Evolutionary conservation across 2,797 vertebrate species (phyloP).

Genomic region (Syngnathus acus): DNA sequence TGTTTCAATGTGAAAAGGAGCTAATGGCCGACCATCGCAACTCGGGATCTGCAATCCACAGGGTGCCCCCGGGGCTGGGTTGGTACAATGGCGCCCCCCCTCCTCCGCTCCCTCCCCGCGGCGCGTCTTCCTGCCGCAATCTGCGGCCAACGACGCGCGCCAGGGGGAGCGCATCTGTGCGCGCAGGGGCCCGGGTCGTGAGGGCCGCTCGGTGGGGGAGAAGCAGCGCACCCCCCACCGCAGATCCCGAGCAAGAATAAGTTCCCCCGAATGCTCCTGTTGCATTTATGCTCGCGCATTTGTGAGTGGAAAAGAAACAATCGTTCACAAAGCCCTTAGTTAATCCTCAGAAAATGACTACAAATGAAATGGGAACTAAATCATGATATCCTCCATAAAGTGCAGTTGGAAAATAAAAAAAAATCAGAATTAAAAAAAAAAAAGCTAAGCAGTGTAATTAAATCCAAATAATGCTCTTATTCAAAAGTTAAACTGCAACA

Average conservation of each 20-base stretch:
- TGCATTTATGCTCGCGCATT: neutral
- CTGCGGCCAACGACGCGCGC: slow-evolving; percentile 55
- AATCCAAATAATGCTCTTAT: neutral
- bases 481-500: neutral
- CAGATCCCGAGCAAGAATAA: slow-evolving; percentile 32
- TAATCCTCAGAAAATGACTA: too few relatives aligned
- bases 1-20: slow-evolving; percentile 75
- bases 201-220: slow-evolving; percentile 23
- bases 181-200: slow-evolving; percentile 16
- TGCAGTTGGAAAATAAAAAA: too few relatives aligned
- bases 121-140: slow-evolving; percentile 77
- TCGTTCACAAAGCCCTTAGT: neutral
- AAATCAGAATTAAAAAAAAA: too few relatives aligned
- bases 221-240: slow-evolving; percentile 9
- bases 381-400: neutral
- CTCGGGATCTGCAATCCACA: slow-evolving; percentile 69
- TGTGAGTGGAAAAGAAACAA: neutral
- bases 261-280: slow-evolving; percentile 37
- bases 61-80: slow-evolving; percentile 69
- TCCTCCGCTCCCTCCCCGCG: slow-evolving; percentile 68
- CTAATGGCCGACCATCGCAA: slow-evolving; percentile 79
- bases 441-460: neutral
- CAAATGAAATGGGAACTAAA: neutral
- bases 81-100: slow-evolving; percentile 64
- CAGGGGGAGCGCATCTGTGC: slow-evolving; percentile 59